These are phyloP conservation scores for Drosophila athabasca DNA, from an alignment of 1,140 invertebrate genomes.

Conservation along the genomic window DNA sequence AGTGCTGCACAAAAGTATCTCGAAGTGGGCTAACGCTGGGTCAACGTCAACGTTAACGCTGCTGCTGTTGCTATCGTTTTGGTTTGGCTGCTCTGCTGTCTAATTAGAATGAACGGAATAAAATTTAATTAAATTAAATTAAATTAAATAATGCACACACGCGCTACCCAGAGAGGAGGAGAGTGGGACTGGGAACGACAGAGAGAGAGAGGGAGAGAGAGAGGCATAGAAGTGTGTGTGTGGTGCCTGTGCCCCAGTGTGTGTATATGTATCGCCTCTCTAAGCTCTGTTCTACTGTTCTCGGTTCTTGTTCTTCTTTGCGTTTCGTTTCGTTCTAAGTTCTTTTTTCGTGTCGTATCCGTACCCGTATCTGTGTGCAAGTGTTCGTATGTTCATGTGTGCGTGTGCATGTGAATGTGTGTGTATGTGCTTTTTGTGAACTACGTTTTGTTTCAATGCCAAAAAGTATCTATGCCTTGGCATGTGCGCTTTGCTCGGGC, in stretches of 20 bases:
- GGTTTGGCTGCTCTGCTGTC: conserved; percentile 17
- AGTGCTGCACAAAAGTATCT: conserved; percentile 17
- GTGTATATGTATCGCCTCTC: conserved; percentile 22
- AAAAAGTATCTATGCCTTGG: conserved; percentile 77
- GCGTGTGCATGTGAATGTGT: conserved; percentile 27
- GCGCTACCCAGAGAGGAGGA: conserved; percentile 15
- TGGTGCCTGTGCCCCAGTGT: not conserved
- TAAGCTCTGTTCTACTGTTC: conserved; percentile 48
- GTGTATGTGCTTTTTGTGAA: conserved; percentile 71
- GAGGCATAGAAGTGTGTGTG: conserved; percentile 19
- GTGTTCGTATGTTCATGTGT: conserved; percentile 29
- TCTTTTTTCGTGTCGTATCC: conserved; percentile 48
- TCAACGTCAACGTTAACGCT: conserved; percentile 2
- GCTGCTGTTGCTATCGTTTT: conserved; percentile 26
- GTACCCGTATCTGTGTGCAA: conserved; percentile 33
- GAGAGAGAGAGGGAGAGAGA: conserved; percentile 17
- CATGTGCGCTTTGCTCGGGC: conserved; percentile 50
- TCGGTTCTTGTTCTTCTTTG: conserved; percentile 32
- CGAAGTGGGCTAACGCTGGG: not conserved
- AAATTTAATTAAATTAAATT: conserved; percentile 63
- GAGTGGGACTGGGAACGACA: not conserved
- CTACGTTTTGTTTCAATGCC: conserved; percentile 82
- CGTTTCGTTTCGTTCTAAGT: conserved; percentile 58
- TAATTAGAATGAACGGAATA: conserved; percentile 13
- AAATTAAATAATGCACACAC: conserved; percentile 54